Base-by-base conservation (phyloP, 2,797 vertebrate genomes). In the Hephaestus fuliginosus region DNA sequence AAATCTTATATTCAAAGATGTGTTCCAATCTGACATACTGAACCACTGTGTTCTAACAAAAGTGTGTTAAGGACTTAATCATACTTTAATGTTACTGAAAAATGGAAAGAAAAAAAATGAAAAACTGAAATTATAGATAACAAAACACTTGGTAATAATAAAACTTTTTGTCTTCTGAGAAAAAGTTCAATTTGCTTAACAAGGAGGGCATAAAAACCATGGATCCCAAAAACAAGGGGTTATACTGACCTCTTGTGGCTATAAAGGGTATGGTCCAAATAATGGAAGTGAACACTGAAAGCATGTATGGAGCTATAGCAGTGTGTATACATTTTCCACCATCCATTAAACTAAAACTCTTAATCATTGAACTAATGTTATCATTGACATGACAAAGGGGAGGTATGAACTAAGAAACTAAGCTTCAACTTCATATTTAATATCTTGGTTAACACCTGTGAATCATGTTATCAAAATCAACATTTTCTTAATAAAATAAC, bases 181-280 rank as follows among this genome's bases (percentile, higher is more conserved):
- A 17, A 62, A 3, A 25, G 3, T 36, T 68, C 13, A 68, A 48
- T 61, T 72, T 65, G 22, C n/a, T 77, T 44, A 48, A 69, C 67
- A 49, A 81, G 3, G n/a, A 58, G 20, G 39, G 44, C 39, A 56
- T 57, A 60, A 46, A 70, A 67, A 69, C 49, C 3, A 60, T 30
- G 64, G 18, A 78, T 61, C 25, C 30, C 7, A 51, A 66, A 82
- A 78, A 74, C 39, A 85, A 67, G 22, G 69, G 69, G 43, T 88
- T 88, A 83, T 70, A 82, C 88, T 92, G 89, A 86, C 89, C 90
- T 91, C 91, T 87, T 86, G 84, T 89, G 89, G 85, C 72, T 73
- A 84, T 55, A 82, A 68, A 76, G 17, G 20, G 56, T 64, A 89
- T 81, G 77, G 39, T 78, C 75, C 52, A 86, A 83, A 87, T 68